Base-by-base conservation (phyloP, 2,888 invertebrate genomes). In the Globia sparganii region DNA sequence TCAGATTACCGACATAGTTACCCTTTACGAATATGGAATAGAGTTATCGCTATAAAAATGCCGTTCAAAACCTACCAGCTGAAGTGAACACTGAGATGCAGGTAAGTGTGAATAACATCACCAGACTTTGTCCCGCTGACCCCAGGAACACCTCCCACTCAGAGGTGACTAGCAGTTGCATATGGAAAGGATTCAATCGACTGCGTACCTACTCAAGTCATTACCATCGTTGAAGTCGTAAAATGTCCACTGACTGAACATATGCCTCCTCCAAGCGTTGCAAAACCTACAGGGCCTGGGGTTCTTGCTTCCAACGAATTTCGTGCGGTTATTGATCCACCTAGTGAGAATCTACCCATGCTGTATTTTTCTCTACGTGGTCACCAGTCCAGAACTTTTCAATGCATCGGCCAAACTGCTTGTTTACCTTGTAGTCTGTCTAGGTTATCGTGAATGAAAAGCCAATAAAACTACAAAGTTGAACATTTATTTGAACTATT, bases 401-500 rank as follows among this genome's bases (percentile, higher is more conserved):
- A 31, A 31, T 9, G 15, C 31, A 46, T 49, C 46, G 13, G 25
- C 13, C 21, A 25, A 31, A 4, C 31, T 25, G 31, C 1, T 72
- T 70, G 15, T 40, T 72, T 40, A 31, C 9, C 25, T 15, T 53
- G 53, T 56, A 31, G n/a, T 49, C 37, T 25, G 31, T 37, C 43
- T 37, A 13, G 68, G n/a, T 43, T 31, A n/a, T 6, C 18, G 43
- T 40, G 13, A 72, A 66, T 72, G 13, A 80, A 85, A 74, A 62
- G 18, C 53, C 25, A 75, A 25, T 80, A 34, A 46, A 78, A 75
- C 75, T 77, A 79, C 77, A 65, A 68, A 74, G 72, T 64, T 74
- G 53, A 74, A 78, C 40, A 77, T 81, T 81, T 86, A 85, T 78
- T 87, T 71, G n/a, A 67, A 76, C 72, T 34, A 77, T 64, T 69